Conservation (phyloP, 2,113 vertebrate genomes). For the Elachura formosa region DNA sequence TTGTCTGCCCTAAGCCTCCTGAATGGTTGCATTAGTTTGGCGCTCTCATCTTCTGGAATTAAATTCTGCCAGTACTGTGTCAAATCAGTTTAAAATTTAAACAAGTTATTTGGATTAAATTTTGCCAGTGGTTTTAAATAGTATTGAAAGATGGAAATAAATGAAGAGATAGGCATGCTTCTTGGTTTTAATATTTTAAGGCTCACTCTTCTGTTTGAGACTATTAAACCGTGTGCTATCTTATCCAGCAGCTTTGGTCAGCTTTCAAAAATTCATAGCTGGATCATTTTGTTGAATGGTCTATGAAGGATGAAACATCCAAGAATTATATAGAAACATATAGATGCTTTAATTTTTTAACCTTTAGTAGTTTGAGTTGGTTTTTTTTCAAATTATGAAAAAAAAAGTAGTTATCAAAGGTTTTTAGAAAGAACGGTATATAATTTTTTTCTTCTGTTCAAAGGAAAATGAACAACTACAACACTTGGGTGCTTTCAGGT, state of each 20-base stretch:
- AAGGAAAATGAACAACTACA: not conserved
- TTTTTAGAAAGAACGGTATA: not conserved
- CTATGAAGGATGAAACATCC: not conserved
- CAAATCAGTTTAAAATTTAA: not conserved
- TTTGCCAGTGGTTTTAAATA: not conserved
- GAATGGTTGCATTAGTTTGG: not conserved
- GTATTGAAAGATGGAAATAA: not conserved
- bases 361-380: not conserved
- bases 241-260: not conserved
- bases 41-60: not conserved
- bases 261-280: not conserved
- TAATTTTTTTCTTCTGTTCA: not conserved
- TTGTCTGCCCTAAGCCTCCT: not conserved
- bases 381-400: not conserved
- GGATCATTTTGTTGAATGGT: not conserved
- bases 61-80: not conserved
- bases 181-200: not conserved
- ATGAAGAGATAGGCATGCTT: not conserved
- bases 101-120: not conserved
- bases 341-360: not conserved
- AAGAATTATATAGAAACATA: not conserved
- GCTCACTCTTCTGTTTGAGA: not conserved
- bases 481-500: not conserved
- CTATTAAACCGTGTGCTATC: fast-evolving
- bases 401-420: not conserved